A percentile compares a stretch with the other conserved stretches of the same genome.
phyloP scores from a whole-genome alignment of 2,113 vertebrate genomes.

The Cariama cristata region DNA sequence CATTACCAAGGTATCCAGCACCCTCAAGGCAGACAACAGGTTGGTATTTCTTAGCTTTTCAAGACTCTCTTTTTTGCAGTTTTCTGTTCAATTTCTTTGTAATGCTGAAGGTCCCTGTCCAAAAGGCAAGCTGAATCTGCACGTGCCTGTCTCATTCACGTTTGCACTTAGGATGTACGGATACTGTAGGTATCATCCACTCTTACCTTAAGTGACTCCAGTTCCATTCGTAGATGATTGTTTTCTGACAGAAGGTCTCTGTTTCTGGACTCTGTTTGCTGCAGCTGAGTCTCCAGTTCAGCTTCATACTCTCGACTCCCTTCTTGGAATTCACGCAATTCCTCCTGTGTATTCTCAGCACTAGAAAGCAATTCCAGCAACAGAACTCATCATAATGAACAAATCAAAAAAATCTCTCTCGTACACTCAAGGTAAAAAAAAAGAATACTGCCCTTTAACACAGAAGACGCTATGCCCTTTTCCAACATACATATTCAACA shows the following conservation, averaged over 20 bases:
- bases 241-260: conserved; percentile 90
- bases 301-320: conserved; percentile 97
- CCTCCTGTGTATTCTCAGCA: conserved; percentile 86
- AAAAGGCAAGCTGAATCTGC: not conserved
- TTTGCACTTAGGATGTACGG: not conserved
- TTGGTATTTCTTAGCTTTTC: not conserved
- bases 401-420: fast-evolving
- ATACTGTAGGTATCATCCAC: fast-evolving
- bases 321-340: conserved; percentile 95
- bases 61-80: not conserved
- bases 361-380: conserved; percentile 70
- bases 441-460: not conserved
- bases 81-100: not conserved
- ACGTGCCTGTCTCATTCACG: not conserved
- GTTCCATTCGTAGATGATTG: conserved; percentile 85
- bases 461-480: not conserved
- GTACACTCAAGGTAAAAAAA: not conserved
- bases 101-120: not conserved
- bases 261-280: conserved; percentile 90
- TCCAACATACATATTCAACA: not conserved
- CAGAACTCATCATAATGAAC: not conserved
- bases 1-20: not conserved
- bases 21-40: not conserved
- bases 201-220: conserved; percentile 89
- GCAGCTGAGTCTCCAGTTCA: conserved; percentile 91